Percentiles rank a stretch among this genome's conserved stretches.
These are phyloP conservation scores for Arctopsyche grandis DNA, from an alignment of 1,140 invertebrate genomes.

Conservation along the genomic window DNA sequence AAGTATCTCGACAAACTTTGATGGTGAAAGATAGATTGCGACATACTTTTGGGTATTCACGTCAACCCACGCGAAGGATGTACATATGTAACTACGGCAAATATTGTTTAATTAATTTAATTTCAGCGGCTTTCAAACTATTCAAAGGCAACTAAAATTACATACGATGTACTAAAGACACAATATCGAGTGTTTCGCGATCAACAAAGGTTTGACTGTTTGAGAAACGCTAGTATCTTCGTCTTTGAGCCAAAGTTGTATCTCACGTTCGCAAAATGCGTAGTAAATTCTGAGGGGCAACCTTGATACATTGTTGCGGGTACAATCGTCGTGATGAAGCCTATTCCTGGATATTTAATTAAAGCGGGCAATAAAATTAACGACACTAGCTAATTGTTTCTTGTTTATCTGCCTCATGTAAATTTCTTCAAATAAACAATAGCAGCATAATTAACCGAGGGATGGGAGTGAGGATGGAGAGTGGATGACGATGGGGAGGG, in stretches of 20 bases:
- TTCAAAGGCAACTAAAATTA: too few relatives aligned
- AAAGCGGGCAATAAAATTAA: conserved; percentile 45
- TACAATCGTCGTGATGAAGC: conserved; percentile 14
- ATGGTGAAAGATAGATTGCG: conserved; percentile 37
- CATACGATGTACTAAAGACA: too few relatives aligned
- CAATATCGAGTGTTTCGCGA: too few relatives aligned
- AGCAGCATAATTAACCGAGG: conserved; percentile 38
- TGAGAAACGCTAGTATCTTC: too few relatives aligned
- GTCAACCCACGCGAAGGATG: neutral
- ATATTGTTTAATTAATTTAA: too few relatives aligned
- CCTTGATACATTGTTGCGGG: conserved; percentile 20
- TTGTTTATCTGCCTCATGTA: conserved; percentile 48
- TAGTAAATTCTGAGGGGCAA: neutral
- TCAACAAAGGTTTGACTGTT: too few relatives aligned
- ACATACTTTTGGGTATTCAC: conserved; percentile 20
- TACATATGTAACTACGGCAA: too few relatives aligned
- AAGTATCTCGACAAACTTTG: conserved; percentile 30
- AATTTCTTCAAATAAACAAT: conserved; percentile 49
- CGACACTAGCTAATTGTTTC: conserved; percentile 48
- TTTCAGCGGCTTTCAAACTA: too few relatives aligned
- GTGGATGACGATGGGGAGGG: neutral
- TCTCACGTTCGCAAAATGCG: neutral
- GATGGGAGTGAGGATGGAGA: neutral
- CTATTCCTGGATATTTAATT: conserved; percentile 42
- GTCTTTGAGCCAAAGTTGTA: too few relatives aligned